Conservation (phyloP, 2,797 vertebrate species). For the Labroides dimidiatus region DNA sequence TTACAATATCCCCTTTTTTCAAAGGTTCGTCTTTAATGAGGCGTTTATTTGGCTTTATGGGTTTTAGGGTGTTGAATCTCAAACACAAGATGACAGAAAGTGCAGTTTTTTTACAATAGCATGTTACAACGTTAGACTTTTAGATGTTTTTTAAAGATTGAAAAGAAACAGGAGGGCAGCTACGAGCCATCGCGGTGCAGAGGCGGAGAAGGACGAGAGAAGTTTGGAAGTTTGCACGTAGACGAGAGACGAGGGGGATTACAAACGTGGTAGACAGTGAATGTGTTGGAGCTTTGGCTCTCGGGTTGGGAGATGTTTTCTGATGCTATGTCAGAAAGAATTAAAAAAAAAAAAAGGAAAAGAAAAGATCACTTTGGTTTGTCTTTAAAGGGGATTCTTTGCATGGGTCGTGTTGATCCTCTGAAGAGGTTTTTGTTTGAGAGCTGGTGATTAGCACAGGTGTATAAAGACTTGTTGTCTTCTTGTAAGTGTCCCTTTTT, state of each 20-base stretch:
- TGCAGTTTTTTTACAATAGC: slow-evolving; percentile 34
- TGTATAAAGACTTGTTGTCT: slow-evolving; percentile 21
- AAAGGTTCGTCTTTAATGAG: slow-evolving; percentile 28
- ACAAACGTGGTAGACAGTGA: slow-evolving; percentile 40
- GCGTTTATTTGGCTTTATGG: slow-evolving; percentile 36
- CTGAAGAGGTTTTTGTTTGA: slow-evolving; percentile 58
- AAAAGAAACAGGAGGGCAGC: slow-evolving; percentile 29
- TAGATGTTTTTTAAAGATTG: slow-evolving; percentile 9
- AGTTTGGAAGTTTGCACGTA: slow-evolving; percentile 70
- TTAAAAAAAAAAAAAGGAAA: too few species aligned
- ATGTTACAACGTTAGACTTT: slow-evolving; percentile 33
- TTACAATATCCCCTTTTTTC: slow-evolving; percentile 47
- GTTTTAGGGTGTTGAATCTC: slow-evolving; percentile 38
- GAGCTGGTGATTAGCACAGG: slow-evolving; percentile 34
- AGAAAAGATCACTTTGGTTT: slow-evolving; percentile 12
- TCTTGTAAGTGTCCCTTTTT: slow-evolving; percentile 16
- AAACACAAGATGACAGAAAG: slow-evolving; percentile 24
- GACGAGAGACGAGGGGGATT: slow-evolving; percentile 56
- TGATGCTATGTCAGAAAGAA: slow-evolving; percentile 22
- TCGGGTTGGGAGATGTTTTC: slow-evolving; percentile 28
- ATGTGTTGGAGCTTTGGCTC: slow-evolving; percentile 52
- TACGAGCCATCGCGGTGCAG: slow-evolving; percentile 41
- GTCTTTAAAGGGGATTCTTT: slow-evolving; percentile 36
- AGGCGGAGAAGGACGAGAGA: slow-evolving; percentile 49
- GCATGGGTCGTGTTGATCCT: slow-evolving; percentile 44